Evolutionary conservation across 2,888 invertebrate genomes (phyloP).

Genomic region (Aricia artaxerxes): DNA sequence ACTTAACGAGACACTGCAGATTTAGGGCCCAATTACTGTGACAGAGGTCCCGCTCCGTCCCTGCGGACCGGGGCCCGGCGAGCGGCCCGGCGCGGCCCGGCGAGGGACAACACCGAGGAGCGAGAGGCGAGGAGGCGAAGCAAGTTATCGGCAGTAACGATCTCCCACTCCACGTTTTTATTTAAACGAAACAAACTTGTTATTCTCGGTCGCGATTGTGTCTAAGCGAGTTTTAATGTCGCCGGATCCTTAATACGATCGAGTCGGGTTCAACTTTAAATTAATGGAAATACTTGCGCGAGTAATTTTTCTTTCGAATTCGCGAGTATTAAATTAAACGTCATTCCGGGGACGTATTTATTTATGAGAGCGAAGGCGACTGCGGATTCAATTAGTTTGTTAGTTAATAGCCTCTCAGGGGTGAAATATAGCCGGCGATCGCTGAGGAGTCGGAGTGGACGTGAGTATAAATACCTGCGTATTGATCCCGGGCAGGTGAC

Average conservation of each 20-base stretch:
- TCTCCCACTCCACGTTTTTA: conserved; percentile 47
- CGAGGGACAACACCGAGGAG: conserved; percentile 42
- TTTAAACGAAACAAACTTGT: conserved; percentile 43
- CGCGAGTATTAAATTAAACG: conserved; percentile 10
- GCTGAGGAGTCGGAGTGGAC: neutral
- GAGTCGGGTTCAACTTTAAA: conserved; percentile 29
- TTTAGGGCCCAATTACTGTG: conserved; percentile 47
- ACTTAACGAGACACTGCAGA: conserved; percentile 40
- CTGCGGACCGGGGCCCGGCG: conserved; percentile 32
- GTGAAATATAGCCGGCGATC: conserved; percentile 1
- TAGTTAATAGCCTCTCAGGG: neutral
- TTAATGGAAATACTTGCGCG: conserved; percentile 16
- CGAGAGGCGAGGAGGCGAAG: conserved; percentile 32
- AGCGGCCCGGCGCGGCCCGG: conserved; percentile 35
- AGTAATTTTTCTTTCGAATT: conserved; percentile 22
- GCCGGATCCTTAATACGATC: conserved; percentile 16
- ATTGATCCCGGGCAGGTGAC: conserved; percentile 14
- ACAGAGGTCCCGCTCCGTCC: conserved; percentile 41
- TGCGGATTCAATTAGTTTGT: conserved; percentile 3
- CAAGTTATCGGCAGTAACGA: conserved; percentile 53
- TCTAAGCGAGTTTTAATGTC: conserved; percentile 30
- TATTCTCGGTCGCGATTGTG: conserved; percentile 35
- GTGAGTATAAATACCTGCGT: conserved; percentile 7
- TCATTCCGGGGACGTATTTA: neutral
- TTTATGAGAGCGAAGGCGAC: neutral